Conservation (phyloP, 2,888 invertebrate species). For the Pherbina coryleti region DNA sequence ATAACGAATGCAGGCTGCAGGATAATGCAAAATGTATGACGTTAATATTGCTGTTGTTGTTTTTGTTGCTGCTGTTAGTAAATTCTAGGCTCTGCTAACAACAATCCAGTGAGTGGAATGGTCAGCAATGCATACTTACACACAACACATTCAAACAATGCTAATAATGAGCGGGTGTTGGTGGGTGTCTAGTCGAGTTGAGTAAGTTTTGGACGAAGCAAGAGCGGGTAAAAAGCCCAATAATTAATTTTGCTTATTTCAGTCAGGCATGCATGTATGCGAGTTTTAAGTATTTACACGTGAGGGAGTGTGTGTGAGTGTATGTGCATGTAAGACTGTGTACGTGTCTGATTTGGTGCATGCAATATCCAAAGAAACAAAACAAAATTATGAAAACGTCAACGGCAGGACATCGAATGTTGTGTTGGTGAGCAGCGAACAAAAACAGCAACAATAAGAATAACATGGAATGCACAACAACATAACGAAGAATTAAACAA, state of each 20-base stretch:
- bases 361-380: conserved; percentile 51
- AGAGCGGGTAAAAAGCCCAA: conserved; percentile 40
- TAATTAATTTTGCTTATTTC: conserved; percentile 57
- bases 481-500: not conserved
- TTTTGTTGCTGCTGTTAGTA: conserved; percentile 50
- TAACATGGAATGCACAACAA: not conserved
- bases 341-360: conserved; percentile 36
- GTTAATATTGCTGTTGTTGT: conserved; percentile 4
- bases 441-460: not conserved
- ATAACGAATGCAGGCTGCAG: conserved; percentile 57
- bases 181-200: not conserved
- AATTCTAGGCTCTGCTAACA: conserved; percentile 54
- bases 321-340: conserved; percentile 40
- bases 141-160: conserved; percentile 8
- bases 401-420: conserved; percentile 24
- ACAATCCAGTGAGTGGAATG: conserved; percentile 15
- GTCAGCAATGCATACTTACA: conserved; percentile 1
- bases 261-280: not conserved
- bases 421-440: conserved; percentile 1
- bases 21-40: conserved; percentile 4
- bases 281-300: conserved; percentile 18
- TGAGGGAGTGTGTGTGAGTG: conserved; percentile 21
- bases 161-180: conserved; percentile 15
- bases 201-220: not conserved
- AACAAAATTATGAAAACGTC: conserved; percentile 39